Base-by-base conservation (phyloP, 2,888 invertebrate genomes). In the Euplexia lucipara region DNA sequence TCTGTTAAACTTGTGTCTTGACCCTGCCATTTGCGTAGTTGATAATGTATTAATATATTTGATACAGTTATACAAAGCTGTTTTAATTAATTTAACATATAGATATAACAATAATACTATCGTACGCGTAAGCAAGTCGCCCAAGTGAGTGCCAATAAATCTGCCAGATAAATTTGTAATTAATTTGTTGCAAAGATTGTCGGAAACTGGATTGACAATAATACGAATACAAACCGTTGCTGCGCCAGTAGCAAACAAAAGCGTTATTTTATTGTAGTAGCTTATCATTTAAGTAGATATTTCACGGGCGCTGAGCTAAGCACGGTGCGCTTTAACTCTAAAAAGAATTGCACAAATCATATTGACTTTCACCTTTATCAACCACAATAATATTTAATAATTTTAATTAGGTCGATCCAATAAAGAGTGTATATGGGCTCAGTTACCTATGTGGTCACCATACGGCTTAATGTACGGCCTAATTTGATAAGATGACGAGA, bases 1-100 rank as follows among this genome's bases (percentile, higher is more conserved):
- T 93, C 91, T 92, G 91, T 91, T 89, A 85, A 84, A 85, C 86
- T 88, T 81, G 85, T 86, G 85, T 83, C 87, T 78, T 90, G 92
- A 92, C 92, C 92, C 84, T 82, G 77, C 68, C 82, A 65, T 82
- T 81, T 79, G 81, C 84, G 85, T 82, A 77, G 79, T 74, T 75
- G 91, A 91, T 91, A 91, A 89, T 82, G 80, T 66, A 67, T 77
- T 75, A 70, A 79, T 78, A 64, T 66, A 62, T 68, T 70, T 76
- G 73, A 75, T 75, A 75, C 58, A 58, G 70, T 58, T 45, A 74
- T 64, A 81, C 75, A 69, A 57, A 69, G 68, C 59, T 72, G 75
- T 83, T 84, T 87, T 86, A 86, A 89, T 89, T 86, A 88, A 88
- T 86, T 86, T 82, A 82, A 86, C 74, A 80, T 81, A 80, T n/a